Base-by-base conservation (phyloP, 2,797 vertebrate species). In the Lepilemur septentrionalis region DNA sequence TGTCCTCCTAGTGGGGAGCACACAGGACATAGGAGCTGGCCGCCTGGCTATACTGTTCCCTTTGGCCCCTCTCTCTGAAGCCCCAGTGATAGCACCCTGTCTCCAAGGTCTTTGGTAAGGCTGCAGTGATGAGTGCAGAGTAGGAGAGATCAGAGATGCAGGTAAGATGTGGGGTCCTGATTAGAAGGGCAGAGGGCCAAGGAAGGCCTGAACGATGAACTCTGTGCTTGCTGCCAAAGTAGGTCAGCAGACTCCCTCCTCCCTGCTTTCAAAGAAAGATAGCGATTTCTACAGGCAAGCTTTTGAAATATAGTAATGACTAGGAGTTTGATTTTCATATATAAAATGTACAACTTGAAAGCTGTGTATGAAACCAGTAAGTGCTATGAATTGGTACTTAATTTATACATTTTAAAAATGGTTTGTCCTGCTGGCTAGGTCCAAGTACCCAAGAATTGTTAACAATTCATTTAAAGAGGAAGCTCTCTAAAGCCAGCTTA, bases 301-400 rank as follows among this genome's bases (percentile, higher is more conserved):
- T 72, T 89, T 32, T 89, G 72, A 96, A 93, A 90, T 52, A 41
- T 7, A 97, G n/a, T 57, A 76, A 57, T 61, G n/a, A 76, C 32
- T 15, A 93, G 17, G 70, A 46, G 46, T 73, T 78, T 52, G 7
- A 65, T 15, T 83, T 93, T 83, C 55, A 65, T 65, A 65, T 65
- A n/a, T n/a, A 65, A 65, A 18, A 82, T 46, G 32, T 63, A 7
- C 23, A 80, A 76, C 38, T 46, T 92, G 28, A 59, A 83, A 93
- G 46, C 13, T 63, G 20, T 57, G 10, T 25, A 38, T 25, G 32
- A 90, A 65, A 85, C n/a, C 50, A 65, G 4, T 48, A 72, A 70
- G 25, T 32, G 50, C 79, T 70, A 10, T 73, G 41, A 90, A 52
- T 23, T n/a, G 22, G 63, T 41, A 59, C 25, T 61, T 69, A 43